Conservation (phyloP, 2,888 invertebrate genomes). For the Chloroclystis v-ata region DNA sequence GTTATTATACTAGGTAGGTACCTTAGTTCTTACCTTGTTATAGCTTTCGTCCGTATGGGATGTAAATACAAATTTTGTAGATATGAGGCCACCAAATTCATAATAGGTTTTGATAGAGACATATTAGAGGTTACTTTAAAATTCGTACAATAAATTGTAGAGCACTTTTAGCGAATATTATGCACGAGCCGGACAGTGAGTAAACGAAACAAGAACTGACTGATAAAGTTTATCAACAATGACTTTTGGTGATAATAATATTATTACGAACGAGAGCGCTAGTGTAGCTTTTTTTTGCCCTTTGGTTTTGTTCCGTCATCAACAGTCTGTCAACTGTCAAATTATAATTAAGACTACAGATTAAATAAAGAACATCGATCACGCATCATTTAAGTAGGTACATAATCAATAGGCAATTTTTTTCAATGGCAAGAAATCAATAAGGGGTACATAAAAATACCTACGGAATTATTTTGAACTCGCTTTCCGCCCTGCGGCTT, state of each 20-base stretch:
- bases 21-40: conserved; percentile 81
- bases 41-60: conserved; percentile 87
- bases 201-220: conserved; percentile 18
- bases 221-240: conserved; percentile 27
- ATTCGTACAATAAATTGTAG: not conserved
- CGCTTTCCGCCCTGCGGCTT: too few relatives aligned
- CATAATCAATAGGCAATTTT: too few relatives aligned
- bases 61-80: conserved; percentile 85
- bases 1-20: not conserved
- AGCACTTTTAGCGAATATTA: conserved; percentile 13
- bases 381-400: too few relatives aligned
- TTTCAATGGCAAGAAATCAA: too few relatives aligned
- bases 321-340: not conserved
- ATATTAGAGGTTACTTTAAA: conserved; percentile 55
- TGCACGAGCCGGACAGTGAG: conserved; percentile 14
- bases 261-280: conserved; percentile 12
- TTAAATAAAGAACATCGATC: too few relatives aligned
- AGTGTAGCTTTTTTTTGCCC: conserved; percentile 10
- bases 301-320: conserved; percentile 8
- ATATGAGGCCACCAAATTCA: conserved; percentile 83
- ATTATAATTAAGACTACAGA: not conserved
- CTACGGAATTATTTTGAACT: too few relatives aligned
- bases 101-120: conserved; percentile 85
- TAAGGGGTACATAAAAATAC: too few relatives aligned
- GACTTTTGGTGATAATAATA: conserved; percentile 6